Evolutionary conservation across 2,888 invertebrate genomes (phyloP), one percentile per base, ranked within the genome.

Genomic region (Noctua janthina): DNA sequence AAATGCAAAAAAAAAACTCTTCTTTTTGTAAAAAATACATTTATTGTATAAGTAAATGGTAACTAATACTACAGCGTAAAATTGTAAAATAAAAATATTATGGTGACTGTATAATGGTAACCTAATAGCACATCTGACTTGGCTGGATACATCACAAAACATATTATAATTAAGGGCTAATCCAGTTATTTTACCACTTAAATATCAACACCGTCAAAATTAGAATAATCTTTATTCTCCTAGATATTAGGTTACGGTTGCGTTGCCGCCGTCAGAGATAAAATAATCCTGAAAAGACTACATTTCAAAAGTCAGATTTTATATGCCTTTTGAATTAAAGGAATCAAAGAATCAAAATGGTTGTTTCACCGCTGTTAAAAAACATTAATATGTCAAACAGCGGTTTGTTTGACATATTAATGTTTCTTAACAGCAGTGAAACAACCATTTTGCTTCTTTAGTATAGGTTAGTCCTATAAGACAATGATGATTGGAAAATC

Each of bases 1-100:
- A 10, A 11, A 46, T 5, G 5, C 4, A 13, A 17, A 49, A 35
- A 20, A 29, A 64, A 20, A 35, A 2, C 2, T 2, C 6, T 29
- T 17, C 8, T 64, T 64, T 15, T 35, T 64, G 17, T 62, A 43
- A 68, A 73, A 74, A 51, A 51, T 17, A 75, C 4, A 54, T 76
- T 75, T 76, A 76, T 54, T 75, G 29, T 29, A 4, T 39, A 51
- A 1, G 39, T 74, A 75, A 75, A 75, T 74, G 51, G 75, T 75
- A 75, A 51, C 29, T 73, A n/a, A n/a, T 49, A n/a, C 46, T 46
- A 46, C 49, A 51, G 20, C 20, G 13, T 74, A 74, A 74, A n/a
- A 10, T 15, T 17, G 23, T 35, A 11, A 49, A 35, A 72, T 29
- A 46, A 39, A 74, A 74, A 73, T 43, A 1, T 29, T 7, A 75